Conservation (phyloP, 2,888 invertebrate genomes). For the Ichneumoninae sp. region DNA sequence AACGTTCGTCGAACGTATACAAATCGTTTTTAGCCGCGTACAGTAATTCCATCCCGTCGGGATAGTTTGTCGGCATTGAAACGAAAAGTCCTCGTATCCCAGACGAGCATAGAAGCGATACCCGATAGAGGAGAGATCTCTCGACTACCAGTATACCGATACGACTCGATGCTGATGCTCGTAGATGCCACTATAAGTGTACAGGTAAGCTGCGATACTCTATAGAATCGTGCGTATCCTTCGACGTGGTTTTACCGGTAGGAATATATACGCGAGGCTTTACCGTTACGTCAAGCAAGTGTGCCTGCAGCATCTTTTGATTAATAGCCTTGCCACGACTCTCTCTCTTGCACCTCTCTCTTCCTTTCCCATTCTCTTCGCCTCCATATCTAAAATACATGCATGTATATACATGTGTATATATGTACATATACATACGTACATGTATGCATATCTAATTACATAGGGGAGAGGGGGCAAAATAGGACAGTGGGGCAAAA, state of each 20-base stretch:
- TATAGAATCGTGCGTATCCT: conserved; percentile 66
- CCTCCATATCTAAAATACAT: neutral
- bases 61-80: conserved; percentile 66
- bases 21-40: neutral
- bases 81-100: conserved; percentile 13
- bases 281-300: conserved; percentile 80
- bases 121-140: conserved; percentile 19
- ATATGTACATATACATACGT: too few species aligned
- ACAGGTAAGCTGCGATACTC: conserved; percentile 25
- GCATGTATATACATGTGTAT: neutral
- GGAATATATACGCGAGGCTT: conserved; percentile 66
- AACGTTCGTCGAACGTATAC: neutral
- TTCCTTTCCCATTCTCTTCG: conserved; percentile 10
- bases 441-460: too few species aligned
- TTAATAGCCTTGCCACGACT: conserved; percentile 77
- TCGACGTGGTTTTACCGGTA: conserved; percentile 72
- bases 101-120: conserved; percentile 13
- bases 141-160: conserved; percentile 12
- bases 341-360: conserved; percentile 52
- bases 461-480: too few species aligned
- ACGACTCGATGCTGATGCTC: conserved; percentile 12
- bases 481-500: too few species aligned
- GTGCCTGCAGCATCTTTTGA: conserved; percentile 79
- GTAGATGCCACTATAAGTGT: conserved; percentile 30
- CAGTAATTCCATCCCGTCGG: conserved; percentile 12